phyloP scores from a whole-genome alignment of 2,113 vertebrate genomes.

The Scomber colias region DNA sequence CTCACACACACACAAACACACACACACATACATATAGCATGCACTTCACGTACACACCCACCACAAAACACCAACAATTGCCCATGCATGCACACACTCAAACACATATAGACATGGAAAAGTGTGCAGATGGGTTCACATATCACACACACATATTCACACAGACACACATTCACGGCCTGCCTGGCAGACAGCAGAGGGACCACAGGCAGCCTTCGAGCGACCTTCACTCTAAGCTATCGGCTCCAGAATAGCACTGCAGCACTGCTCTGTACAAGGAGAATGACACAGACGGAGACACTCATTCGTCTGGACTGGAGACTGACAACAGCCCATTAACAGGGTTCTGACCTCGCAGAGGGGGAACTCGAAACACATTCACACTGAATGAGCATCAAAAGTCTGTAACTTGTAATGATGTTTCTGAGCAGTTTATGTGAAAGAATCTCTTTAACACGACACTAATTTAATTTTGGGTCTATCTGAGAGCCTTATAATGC shows the following conservation, averaged over 20 bases:
- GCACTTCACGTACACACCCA: slow-evolving; percentile 14
- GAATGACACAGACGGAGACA: slow-evolving; percentile 8
- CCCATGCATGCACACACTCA: neutral
- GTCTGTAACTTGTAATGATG: neutral
- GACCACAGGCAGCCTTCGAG: slow-evolving; percentile 50
- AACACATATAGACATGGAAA: neutral
- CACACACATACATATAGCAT: neutral
- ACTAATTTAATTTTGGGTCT: neutral
- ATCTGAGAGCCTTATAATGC: no score
- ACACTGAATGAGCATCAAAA: neutral
- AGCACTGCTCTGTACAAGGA: slow-evolving; percentile 49
- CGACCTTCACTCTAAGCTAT: slow-evolving; percentile 63
- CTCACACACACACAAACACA: slow-evolving; percentile 14
- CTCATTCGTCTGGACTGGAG: slow-evolving; percentile 5
- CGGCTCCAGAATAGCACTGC: slow-evolving; percentile 64
- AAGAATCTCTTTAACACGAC: neutral
- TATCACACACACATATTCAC: slow-evolving; percentile 12
- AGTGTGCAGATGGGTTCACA: slow-evolving; percentile 25
- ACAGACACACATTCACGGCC: slow-evolving; percentile 1
- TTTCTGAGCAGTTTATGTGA: neutral
- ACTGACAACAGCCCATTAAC: slow-evolving; percentile 36
- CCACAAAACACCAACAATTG: neutral
- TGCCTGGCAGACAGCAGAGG: slow-evolving; percentile 45
- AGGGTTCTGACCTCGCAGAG: neutral
- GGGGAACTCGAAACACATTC: neutral